These are phyloP conservation scores for Hesperia comma DNA, from an alignment of 2,888 invertebrate genomes.

Conservation along the genomic window DNA sequence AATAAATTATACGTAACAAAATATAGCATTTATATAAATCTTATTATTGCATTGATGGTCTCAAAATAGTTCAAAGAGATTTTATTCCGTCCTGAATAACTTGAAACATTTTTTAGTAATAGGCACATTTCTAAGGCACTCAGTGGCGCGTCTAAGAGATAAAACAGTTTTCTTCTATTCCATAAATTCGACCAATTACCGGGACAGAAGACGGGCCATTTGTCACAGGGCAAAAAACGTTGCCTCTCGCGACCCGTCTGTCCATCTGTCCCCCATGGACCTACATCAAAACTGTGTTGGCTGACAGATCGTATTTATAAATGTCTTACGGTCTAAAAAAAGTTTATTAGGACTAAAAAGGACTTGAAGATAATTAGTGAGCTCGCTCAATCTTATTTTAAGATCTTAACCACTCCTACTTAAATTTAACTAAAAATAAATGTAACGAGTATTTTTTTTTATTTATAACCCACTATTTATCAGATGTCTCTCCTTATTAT, in stretches of 20 bases:
- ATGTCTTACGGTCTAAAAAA: conserved; percentile 39
- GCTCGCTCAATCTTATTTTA: too few relatives aligned
- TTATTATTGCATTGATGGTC: conserved; percentile 1
- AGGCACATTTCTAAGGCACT: conserved; percentile 26
- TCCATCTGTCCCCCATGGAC: conserved; percentile 69
- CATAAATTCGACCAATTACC: conserved; percentile 74
- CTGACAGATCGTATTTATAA: conserved; percentile 72
- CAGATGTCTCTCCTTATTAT: too few relatives aligned
- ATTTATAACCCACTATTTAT: too few relatives aligned
- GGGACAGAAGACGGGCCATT: conserved; percentile 63
- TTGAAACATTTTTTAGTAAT: conserved; percentile 34
- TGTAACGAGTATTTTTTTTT: too few relatives aligned
- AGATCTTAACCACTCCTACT: too few relatives aligned
- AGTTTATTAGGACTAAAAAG: conserved; percentile 32
- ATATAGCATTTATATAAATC: not conserved
- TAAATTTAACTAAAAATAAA: too few relatives aligned
- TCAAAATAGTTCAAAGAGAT: not conserved
- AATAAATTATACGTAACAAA: not conserved
- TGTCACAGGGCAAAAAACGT: conserved; percentile 71
- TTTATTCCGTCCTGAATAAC: conserved; percentile 15
- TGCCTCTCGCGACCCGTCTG: conserved; percentile 64
- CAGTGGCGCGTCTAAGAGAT: conserved; percentile 36
- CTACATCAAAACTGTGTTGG: conserved; percentile 70
- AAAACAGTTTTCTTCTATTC: conserved; percentile 54
- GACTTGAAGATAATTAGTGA: not conserved